These are phyloP conservation scores for Eretmochelys imbricata DNA, from an alignment of 2,113 vertebrate species.

Conservation along the genomic window DNA sequence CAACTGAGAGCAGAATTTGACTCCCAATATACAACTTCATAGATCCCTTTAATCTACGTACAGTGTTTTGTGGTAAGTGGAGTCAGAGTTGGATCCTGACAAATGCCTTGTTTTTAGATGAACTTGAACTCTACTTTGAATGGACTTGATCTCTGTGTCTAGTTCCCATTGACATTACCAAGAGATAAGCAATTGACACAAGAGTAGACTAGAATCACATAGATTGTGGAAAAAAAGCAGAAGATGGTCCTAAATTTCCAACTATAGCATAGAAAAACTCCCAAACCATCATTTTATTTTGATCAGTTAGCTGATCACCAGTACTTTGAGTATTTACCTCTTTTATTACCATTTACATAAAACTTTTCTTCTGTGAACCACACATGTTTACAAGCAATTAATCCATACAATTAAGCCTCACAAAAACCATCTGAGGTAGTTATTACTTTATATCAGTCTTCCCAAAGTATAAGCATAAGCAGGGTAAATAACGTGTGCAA, in stretches of 20 bases:
- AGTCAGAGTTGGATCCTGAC: rapidly evolving
- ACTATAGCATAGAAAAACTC: not conserved
- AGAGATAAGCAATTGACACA: not conserved
- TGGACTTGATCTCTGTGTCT: not conserved
- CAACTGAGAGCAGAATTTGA: not conserved
- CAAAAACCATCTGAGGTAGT: rapidly evolving
- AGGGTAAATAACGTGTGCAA: not conserved
- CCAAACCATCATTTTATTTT: not conserved
- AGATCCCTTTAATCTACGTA: not conserved
- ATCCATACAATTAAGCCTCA: not conserved
- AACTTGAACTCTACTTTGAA: not conserved
- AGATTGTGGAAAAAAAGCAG: rapidly evolving
- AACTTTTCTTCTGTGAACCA: not conserved
- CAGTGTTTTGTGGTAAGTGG: not conserved
- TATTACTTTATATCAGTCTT: not conserved
- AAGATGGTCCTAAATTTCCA: rapidly evolving
- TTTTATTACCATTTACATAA: rapidly evolving
- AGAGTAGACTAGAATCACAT: not conserved
- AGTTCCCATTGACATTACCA: not conserved
- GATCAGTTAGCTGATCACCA: not conserved
- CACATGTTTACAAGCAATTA: rapidly evolving
- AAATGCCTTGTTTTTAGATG: not conserved
- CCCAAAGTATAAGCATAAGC: rapidly evolving
- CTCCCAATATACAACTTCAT: not conserved
- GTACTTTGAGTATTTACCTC: not conserved